Evolutionary conservation across 1,140 invertebrate species (phyloP), one percentile per base, ranked within the genome.

Genomic region (Meloidogyne floridensis): DNA sequence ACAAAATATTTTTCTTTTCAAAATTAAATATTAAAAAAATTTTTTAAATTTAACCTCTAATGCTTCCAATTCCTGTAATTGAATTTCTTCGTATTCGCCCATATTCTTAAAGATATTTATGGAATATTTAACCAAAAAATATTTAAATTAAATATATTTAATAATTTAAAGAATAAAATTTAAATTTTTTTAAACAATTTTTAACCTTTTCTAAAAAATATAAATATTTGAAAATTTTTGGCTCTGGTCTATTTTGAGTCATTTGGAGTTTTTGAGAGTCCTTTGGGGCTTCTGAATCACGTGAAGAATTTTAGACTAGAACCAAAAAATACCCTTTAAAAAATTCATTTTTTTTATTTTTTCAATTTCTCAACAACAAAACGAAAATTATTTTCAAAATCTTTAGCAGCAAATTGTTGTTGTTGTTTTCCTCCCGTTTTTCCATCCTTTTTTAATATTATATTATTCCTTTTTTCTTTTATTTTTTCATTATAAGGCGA

Each of bases 51-150:
- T 75, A 13, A 79, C 77, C 77, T 79, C 65, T 51, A 79, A 71
- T 2, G 77, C 77, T n/a, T 79, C 77, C 43, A 79, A 71, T 71
- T 79, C 77, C 65, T 79, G 56, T 13, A 79, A 7, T 72, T 79
- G 77, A 69, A 71, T 54, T 72, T 79, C 77, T 47, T 79, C 10
- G 59, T 4, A 47, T 72, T 51, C 76, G 70, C 70, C 18, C 20
- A 42, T 71, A n/a, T 32, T 71, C 32, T 32, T 32, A 1, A 32
- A 32, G 32, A 32, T 9, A 18, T 74, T 74, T 54, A 6, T n/a
- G 7, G 5, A 47, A 73, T 73, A 15, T n/a, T 15, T n/a, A 73
- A 73, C 32, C 32, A 47, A 47, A 47, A 47, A 47, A 47, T 47
- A 47, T 47, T 47, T 47, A 47, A 47, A 47, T 47, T 47, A 47